Evolutionary conservation across 2,888 invertebrate genomes (phyloP).

Genomic region (Meganola albula): DNA sequence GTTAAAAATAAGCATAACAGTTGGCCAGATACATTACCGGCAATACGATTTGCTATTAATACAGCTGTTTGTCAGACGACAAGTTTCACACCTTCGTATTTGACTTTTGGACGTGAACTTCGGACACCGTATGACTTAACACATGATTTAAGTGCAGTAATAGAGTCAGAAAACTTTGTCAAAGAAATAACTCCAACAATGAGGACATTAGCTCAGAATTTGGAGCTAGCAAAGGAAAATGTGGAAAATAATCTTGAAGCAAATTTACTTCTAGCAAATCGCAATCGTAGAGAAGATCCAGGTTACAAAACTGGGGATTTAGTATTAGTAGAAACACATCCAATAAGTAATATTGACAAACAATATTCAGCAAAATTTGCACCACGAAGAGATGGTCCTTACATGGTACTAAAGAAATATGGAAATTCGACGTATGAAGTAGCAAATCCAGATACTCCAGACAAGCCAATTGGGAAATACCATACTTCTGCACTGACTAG

Average conservation of each 20-base stretch:
- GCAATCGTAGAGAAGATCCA: slow-evolving; percentile 3
- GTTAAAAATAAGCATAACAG: slow-evolving; percentile 6
- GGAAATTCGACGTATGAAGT: slow-evolving; percentile 5
- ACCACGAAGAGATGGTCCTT: slow-evolving; percentile 4
- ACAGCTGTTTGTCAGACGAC: slow-evolving; percentile 2
- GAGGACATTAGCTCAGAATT: background rate
- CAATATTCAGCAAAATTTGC: slow-evolving; percentile 2
- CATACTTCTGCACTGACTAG: slow-evolving; percentile 6
- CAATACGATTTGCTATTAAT: slow-evolving; percentile 10
- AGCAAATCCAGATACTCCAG: background rate
- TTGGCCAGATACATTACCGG: slow-evolving; percentile 7
- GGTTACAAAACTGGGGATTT: slow-evolving; percentile 1
- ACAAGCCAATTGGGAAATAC: slow-evolving; percentile 5
- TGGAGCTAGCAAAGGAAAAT: slow-evolving; percentile 2
- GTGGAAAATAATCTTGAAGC: background rate
- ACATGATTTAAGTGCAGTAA: slow-evolving; percentile 5
- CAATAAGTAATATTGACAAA: slow-evolving; percentile 2
- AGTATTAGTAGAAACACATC: slow-evolving; percentile 1
- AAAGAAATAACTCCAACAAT: slow-evolving; percentile 3
- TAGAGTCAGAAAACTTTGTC: slow-evolving; percentile 1
- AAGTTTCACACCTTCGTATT: slow-evolving; percentile 4
- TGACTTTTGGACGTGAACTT: slow-evolving; percentile 7
- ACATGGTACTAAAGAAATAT: slow-evolving; percentile 1
- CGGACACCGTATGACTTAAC: slow-evolving; percentile 4
- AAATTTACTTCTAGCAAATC: slow-evolving; percentile 1